Conservation (phyloP, 2,888 invertebrate species). For the Pachliopta kotzebuea region DNA sequence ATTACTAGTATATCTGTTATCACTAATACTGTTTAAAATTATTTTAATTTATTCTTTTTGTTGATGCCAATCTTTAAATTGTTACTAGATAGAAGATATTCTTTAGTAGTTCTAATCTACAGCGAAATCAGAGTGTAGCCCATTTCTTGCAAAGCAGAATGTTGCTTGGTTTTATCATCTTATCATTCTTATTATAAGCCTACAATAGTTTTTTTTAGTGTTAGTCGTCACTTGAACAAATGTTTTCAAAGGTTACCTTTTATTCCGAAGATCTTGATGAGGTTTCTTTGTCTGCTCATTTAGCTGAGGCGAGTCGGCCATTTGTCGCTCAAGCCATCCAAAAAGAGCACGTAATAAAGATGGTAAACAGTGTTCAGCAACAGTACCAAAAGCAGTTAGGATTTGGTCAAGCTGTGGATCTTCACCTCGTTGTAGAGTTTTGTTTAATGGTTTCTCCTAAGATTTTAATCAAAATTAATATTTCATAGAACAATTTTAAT, state of each 20-base stretch:
- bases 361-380: conserved; percentile 98
- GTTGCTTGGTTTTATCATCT: too few species aligned
- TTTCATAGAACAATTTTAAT: not conserved
- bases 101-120: too few species aligned
- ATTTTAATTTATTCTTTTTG: too few species aligned
- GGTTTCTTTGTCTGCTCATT: conserved; percentile 77
- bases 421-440: conserved; percentile 97
- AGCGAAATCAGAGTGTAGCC: too few species aligned
- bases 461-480: conserved; percentile 2
- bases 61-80: too few species aligned
- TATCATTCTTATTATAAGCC: too few species aligned
- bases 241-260: conserved; percentile 51
- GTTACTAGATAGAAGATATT: too few species aligned
- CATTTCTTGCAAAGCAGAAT: too few species aligned
- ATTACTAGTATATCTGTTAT: too few species aligned
- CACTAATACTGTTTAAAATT: too few species aligned
- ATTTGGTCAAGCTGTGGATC: conserved; percentile 97
- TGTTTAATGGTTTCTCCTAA: conserved; percentile 96
- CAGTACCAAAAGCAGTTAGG: conserved; percentile 93
- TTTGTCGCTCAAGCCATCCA: conserved; percentile 95
- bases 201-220: not conserved
- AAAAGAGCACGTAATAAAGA: conserved; percentile 95
- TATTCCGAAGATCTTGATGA: conserved; percentile 77
- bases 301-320: conserved; percentile 83
- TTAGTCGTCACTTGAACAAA: not conserved